Conservation (phyloP, 2,888 invertebrate species). For the Rhabditoides inermis region DNA sequence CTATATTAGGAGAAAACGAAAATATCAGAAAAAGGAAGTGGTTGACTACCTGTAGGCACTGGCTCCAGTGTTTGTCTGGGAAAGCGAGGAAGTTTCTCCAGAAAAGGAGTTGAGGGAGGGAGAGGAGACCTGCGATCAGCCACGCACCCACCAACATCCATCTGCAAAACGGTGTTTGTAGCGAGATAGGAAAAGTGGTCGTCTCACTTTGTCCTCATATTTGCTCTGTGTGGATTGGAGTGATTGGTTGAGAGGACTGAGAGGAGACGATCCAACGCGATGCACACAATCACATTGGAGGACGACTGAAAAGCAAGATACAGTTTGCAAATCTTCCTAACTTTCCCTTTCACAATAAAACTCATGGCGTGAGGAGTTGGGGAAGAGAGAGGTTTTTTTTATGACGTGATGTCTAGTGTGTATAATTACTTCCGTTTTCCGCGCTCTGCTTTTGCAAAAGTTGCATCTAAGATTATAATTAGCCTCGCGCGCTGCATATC, state of each 20-base stretch:
- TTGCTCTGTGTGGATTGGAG: constrained; percentile 2
- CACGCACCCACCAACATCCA: too few species aligned
- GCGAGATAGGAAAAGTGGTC: background rate
- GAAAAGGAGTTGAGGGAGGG: constrained; percentile 41
- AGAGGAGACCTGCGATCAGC: constrained; percentile 36
- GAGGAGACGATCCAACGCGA: constrained; percentile 49
- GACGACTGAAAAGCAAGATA: constrained; percentile 34
- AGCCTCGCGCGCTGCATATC: too few species aligned
- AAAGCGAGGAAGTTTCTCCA: constrained; percentile 45
- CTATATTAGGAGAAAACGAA: too few species aligned
- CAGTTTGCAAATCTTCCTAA: too few species aligned
- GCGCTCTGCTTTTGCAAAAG: too few species aligned
- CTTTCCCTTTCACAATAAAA: too few species aligned
- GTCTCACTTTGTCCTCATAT: background rate
- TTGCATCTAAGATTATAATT: too few species aligned
- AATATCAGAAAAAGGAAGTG: too few species aligned
- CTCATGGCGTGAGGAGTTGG: too few species aligned
- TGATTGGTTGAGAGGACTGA: constrained; percentile 42
- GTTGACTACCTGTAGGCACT: constrained; percentile 40
- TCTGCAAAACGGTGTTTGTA: background rate
- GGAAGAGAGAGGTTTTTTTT: too few species aligned
- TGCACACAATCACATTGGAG: constrained; percentile 52
- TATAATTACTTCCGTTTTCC: too few species aligned
- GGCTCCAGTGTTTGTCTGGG: constrained; percentile 44
- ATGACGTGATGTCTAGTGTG: too few species aligned